Conservation (phyloP, 37 sponge, comb jelly and placozoan species). For the Haliclona indistincta region DNA sequence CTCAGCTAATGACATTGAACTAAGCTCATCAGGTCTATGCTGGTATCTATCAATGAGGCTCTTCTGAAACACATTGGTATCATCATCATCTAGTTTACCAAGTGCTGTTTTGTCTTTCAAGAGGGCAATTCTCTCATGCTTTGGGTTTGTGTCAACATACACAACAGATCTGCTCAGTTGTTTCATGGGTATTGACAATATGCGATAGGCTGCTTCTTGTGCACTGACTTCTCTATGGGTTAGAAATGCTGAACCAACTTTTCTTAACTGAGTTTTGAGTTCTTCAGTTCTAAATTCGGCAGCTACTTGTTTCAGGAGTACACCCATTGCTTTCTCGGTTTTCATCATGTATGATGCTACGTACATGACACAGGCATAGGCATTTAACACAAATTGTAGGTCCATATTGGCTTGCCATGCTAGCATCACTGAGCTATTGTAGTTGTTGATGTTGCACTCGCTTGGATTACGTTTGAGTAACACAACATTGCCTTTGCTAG, state of each 20-base stretch:
- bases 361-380: constrained; percentile 34
- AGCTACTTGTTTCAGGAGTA: constrained; percentile 4
- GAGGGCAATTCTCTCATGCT: constrained; percentile 1
- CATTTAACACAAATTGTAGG: constrained; percentile 13
- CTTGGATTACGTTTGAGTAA: no score
- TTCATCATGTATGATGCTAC: constrained; percentile 23
- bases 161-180: no score
- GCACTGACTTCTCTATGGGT: constrained; percentile 7
- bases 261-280: background rate
- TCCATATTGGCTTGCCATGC: constrained; percentile 17
- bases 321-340: constrained; percentile 7
- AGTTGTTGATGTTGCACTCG: no score
- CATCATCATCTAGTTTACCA: constrained; percentile 5
- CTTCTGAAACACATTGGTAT: no score
- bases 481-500: no score
- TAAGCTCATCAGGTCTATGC: no score
- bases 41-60: no score
- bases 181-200: no score
- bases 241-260: background rate
- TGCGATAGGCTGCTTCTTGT: constrained; percentile 8
- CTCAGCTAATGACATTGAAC: no score
- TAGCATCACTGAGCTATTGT: no score
- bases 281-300: background rate
- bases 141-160: no score
- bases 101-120: background rate